Conservation (phyloP, 2,113 vertebrate genomes). For the Asarcornis scutulata region DNA sequence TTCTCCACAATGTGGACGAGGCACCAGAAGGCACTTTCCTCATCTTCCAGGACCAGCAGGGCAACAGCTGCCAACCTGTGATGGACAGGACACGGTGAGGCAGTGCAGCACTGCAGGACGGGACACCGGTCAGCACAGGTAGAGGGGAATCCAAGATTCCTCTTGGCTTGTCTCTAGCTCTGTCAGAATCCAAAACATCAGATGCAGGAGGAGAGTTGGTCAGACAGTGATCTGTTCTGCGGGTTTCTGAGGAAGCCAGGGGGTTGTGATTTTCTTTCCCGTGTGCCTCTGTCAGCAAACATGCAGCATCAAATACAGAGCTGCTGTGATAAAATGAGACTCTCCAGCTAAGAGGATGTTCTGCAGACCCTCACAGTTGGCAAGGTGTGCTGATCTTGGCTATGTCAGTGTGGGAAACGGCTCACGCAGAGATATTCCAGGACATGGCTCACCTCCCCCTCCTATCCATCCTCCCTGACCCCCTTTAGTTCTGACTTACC, state of each 20-base stretch:
- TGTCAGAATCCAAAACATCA: not conserved
- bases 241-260: not conserved
- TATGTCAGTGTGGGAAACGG: not conserved
- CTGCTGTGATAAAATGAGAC: not conserved
- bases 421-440: not conserved
- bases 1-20: constrained; percentile 89
- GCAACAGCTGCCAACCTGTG: constrained; percentile 89
- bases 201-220: not conserved
- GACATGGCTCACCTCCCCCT: not conserved
- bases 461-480: not conserved
- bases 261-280: not conserved
- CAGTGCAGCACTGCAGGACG: not conserved
- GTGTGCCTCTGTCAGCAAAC: not conserved
- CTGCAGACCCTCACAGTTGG: not conserved
- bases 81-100: not conserved
- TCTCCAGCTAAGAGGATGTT: not conserved
- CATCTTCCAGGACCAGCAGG: constrained; percentile 87
- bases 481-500: not conserved
- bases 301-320: not conserved
- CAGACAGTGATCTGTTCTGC: not conserved
- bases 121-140: not conserved
- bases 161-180: not conserved
- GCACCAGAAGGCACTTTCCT: constrained; percentile 95
- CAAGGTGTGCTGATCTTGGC: not conserved
- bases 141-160: not conserved